phyloP scores from a whole-genome alignment of 2,797 vertebrate species.

The Propithecus deckenii region DNA sequence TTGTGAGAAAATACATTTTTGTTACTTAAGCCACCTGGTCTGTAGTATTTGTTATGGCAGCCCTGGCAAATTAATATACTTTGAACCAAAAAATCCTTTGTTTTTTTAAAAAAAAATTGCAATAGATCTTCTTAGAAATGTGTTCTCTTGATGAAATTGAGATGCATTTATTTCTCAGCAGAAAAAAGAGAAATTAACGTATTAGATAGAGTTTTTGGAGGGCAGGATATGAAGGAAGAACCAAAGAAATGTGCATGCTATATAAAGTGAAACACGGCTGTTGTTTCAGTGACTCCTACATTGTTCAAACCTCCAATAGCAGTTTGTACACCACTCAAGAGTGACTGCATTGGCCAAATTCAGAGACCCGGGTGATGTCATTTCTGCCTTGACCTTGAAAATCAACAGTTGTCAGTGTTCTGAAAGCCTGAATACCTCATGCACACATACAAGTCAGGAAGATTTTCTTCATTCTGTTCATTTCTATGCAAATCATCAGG shows the following conservation, averaged over 20 bases:
- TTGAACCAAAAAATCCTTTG: not conserved
- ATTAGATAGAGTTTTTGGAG: not conserved
- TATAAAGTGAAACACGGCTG: not conserved
- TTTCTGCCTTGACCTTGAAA: not conserved
- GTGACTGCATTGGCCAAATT: not conserved
- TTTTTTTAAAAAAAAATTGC: not conserved
- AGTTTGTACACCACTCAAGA: fast-evolving
- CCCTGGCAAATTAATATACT: not conserved
- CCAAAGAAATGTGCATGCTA: fast-evolving
- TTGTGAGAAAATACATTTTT: not conserved
- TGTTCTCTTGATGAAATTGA: not conserved
- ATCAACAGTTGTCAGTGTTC: not conserved
- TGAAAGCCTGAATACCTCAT: not conserved
- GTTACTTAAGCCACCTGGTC: not conserved
- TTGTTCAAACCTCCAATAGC: not conserved
- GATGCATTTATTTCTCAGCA: not conserved
- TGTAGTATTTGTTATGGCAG: not conserved
- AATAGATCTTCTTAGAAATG: not conserved
- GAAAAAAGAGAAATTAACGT: not conserved
- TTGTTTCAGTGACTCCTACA: not conserved
- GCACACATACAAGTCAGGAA: not conserved
- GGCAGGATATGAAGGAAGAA: too few species aligned
- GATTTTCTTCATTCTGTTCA: not conserved
- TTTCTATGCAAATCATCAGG: not conserved
- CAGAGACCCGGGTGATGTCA: not conserved